These are phyloP conservation scores for Acanthoscelides obtectus DNA, from an alignment of 2,888 invertebrate genomes.

Conservation along the genomic window DNA sequence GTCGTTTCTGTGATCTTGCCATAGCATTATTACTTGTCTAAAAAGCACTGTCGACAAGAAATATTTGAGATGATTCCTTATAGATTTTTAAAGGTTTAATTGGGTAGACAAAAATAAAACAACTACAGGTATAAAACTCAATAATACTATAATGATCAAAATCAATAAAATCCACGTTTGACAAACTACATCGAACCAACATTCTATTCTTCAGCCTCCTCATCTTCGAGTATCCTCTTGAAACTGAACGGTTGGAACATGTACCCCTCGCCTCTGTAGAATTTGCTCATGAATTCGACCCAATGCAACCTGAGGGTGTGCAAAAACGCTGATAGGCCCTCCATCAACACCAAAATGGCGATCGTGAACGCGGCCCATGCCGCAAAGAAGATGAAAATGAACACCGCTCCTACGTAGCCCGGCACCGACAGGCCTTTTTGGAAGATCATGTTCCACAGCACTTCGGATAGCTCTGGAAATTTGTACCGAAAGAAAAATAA, in stretches of 20 bases:
- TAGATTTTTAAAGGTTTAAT: too few relatives aligned
- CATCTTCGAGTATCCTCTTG: constrained; percentile 63
- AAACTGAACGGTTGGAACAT: constrained; percentile 83
- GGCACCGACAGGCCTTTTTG: constrained; percentile 18
- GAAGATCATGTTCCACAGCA: constrained; percentile 38
- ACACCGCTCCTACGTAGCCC: constrained; percentile 47
- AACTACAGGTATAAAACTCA: neutral
- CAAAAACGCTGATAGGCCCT: constrained; percentile 85
- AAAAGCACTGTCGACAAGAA: too few relatives aligned
- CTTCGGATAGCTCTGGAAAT: constrained; percentile 35
- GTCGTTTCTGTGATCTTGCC: too few relatives aligned
- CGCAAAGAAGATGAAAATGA: constrained; percentile 64
- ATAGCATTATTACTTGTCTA: too few relatives aligned
- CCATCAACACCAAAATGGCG: constrained; percentile 82
- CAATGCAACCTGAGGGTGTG: constrained; percentile 87
- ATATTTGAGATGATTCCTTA: too few relatives aligned
- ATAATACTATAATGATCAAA: neutral
- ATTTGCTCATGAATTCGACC: constrained; percentile 82
- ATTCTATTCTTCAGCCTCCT: constrained; percentile 28
- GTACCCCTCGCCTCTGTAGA: constrained; percentile 79
- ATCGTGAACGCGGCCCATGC: constrained; percentile 78
- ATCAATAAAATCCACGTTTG: neutral
- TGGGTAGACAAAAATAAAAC: neutral
- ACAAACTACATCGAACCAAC: neutral
- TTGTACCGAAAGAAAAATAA: too few relatives aligned